Evolutionary conservation across 2,888 invertebrate genomes (phyloP).

Genomic region (Lasioglossum zephyrum): DNA sequence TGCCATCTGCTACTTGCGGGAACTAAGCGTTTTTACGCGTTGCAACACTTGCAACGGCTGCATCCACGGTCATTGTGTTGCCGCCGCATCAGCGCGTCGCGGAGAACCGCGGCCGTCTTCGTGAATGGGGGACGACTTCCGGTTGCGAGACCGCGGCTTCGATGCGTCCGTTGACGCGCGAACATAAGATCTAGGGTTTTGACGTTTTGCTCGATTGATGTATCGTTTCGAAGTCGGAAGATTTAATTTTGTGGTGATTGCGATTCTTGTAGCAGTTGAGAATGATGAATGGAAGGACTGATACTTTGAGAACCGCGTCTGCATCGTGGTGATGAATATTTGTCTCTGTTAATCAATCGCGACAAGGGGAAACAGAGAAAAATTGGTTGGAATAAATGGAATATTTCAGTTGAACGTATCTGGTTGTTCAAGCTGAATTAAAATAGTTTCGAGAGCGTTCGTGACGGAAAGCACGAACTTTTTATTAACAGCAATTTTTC

Average conservation of each 20-base stretch:
- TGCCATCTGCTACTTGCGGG: constrained; percentile 78
- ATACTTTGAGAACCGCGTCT: background rate
- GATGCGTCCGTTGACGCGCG: background rate
- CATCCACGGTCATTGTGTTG: background rate
- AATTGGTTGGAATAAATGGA: background rate
- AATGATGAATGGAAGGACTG: background rate
- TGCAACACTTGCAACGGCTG: constrained; percentile 48
- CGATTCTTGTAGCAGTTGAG: background rate
- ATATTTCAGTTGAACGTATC: background rate
- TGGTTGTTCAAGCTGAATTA: background rate
- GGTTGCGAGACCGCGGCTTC: background rate
- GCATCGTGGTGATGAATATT: background rate
- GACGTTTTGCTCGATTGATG: background rate
- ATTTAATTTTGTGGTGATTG: background rate
- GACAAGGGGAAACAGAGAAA: background rate
- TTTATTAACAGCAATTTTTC: background rate
- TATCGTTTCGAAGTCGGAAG: background rate
- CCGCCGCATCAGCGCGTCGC: background rate
- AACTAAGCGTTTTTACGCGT: constrained; percentile 71
- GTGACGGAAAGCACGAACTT: no score
- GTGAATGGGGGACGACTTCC: constrained; percentile 8
- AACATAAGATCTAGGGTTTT: background rate
- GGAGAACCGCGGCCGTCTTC: constrained; percentile 8
- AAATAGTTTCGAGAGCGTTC: background rate
- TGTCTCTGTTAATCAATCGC: background rate